Evolutionary conservation across 2,797 vertebrate species (phyloP).

Genomic region (Agapornis canus): DNA sequence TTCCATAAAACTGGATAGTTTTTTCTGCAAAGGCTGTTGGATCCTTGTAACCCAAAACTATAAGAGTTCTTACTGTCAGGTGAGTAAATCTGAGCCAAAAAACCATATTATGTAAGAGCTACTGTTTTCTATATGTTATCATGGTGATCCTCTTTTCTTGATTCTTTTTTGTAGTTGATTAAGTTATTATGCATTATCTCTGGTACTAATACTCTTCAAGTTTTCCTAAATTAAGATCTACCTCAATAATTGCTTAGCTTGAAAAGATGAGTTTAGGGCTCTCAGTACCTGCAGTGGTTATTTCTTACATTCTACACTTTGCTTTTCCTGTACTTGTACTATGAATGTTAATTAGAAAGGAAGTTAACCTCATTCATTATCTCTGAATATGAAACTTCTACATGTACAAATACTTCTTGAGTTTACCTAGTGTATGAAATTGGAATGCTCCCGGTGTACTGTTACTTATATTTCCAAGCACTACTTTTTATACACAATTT

Average conservation of each 20-base stretch:
- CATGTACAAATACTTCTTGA: background rate
- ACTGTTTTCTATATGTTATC: background rate
- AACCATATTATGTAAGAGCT: background rate
- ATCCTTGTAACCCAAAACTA: background rate
- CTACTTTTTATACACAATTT: background rate
- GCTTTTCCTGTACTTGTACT: background rate
- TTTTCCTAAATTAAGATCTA: background rate
- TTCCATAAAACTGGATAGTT: background rate
- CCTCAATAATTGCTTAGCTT: background rate
- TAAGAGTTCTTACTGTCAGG: background rate
- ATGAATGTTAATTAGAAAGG: background rate
- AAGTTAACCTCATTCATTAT: background rate
- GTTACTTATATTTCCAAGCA: background rate
- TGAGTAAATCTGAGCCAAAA: background rate
- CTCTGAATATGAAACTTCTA: background rate
- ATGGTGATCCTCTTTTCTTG: background rate
- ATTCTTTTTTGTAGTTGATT: background rate
- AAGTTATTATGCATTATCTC: background rate
- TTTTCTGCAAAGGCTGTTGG: background rate
- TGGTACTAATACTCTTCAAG: background rate
- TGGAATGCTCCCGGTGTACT: background rate
- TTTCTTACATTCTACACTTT: background rate
- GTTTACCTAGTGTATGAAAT: background rate
- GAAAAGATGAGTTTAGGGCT: background rate
- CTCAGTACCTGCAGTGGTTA: background rate